These are phyloP conservation scores for Megathymus violae DNA, from an alignment of 1,140 invertebrate genomes.

Conservation along the genomic window DNA sequence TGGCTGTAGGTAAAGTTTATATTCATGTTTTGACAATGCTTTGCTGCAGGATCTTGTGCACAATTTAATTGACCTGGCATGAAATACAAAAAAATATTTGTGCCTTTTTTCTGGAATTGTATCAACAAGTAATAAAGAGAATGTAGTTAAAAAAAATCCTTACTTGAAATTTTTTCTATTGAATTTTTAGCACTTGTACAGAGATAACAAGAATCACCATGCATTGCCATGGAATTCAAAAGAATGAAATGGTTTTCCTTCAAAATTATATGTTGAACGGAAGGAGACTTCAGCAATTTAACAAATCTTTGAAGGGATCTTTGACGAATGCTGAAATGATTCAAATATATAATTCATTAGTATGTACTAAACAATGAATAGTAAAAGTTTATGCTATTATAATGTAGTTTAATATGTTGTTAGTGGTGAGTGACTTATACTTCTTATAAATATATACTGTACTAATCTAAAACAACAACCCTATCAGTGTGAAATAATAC, in stretches of 20 bases:
- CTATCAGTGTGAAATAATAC: too few relatives aligned
- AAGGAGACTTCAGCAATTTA: slow-evolving; percentile 88
- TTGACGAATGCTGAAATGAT: slow-evolving; percentile 54
- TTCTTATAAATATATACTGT: too few relatives aligned
- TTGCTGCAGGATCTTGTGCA: slow-evolving; percentile 33
- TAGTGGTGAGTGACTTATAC: too few relatives aligned
- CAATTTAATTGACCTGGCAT: slow-evolving; percentile 54
- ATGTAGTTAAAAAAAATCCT: too few relatives aligned
- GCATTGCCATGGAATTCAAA: slow-evolving; percentile 98
- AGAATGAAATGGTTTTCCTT: slow-evolving; percentile 94
- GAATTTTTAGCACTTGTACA: slow-evolving; percentile 90
- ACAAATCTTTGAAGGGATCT: slow-evolving; percentile 90
- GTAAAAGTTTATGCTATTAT: too few relatives aligned
- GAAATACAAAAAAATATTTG: too few relatives aligned
- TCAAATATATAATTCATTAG: neutral
- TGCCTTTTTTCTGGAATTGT: too few relatives aligned
- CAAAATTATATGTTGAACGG: slow-evolving; percentile 89
- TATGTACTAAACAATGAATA: too few relatives aligned
- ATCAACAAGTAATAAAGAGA: too few relatives aligned
- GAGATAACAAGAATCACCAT: slow-evolving; percentile 95
- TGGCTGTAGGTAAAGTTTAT: slow-evolving; percentile 51
- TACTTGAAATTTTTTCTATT: slow-evolving; percentile 89
- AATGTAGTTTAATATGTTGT: too few relatives aligned
- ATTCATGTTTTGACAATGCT: slow-evolving; percentile 41
- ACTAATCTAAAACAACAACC: too few relatives aligned